These are phyloP conservation scores for Drosophila percnosoma DNA, from an alignment of 2,888 invertebrate species.

Conservation along the genomic window DNA sequence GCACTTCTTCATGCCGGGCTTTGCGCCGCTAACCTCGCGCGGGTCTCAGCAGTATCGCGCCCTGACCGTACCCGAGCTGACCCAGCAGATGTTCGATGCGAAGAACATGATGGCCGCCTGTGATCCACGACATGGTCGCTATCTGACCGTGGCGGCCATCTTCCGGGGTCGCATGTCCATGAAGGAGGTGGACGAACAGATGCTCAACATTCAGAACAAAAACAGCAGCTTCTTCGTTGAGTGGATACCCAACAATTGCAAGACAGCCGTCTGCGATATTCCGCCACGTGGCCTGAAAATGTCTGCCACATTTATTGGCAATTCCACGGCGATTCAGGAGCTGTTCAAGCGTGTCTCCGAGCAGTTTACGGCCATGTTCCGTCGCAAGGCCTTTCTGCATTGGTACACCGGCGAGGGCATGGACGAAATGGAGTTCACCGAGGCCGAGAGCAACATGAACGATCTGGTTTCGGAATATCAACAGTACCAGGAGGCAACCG, in stretches of 20 bases:
- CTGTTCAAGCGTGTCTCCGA: constrained; percentile 96
- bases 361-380: constrained; percentile 98
- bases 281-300: constrained; percentile 95
- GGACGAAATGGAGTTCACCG: constrained; percentile 99
- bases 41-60: constrained; percentile 96
- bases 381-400: constrained; percentile 98
- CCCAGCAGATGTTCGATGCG: constrained; percentile 96
- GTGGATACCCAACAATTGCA: constrained; percentile 98
- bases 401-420: constrained; percentile 99
- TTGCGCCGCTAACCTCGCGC: constrained; percentile 95
- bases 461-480: constrained; percentile 97
- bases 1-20: constrained; percentile 98
- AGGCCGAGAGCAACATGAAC: constrained; percentile 98
- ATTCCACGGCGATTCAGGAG: constrained; percentile 96
- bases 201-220: constrained; percentile 98
- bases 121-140: constrained; percentile 96
- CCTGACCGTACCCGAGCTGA: constrained; percentile 95
- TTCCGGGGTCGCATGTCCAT: constrained; percentile 97
- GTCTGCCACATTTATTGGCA: constrained; percentile 97
- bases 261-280: constrained; percentile 97
- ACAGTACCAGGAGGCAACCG: constrained; percentile 96
- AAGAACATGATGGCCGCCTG: constrained; percentile 99
- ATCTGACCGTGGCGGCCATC: constrained; percentile 95
- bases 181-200: constrained; percentile 96
- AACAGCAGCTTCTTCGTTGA: constrained; percentile 95